A percentile compares a stretch with the other conserved stretches of the same genome.
phyloP scores from a whole-genome alignment of 2,113 vertebrate species.

The Phyllostomus hastatus region DNA sequence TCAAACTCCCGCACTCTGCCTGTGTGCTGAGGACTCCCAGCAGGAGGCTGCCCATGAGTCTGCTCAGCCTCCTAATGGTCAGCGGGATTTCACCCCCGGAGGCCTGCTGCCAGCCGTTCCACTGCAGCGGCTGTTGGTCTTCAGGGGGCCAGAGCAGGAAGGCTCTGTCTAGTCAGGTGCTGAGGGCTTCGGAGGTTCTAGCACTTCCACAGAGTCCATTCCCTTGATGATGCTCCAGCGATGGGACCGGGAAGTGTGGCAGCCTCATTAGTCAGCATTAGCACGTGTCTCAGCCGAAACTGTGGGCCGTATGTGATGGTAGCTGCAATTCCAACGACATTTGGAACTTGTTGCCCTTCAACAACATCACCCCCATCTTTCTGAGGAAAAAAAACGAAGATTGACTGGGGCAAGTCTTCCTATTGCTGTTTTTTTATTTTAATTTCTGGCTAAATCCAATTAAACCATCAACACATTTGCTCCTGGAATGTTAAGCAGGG shows the following conservation, averaged over 20 bases:
- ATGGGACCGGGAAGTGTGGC: neutral
- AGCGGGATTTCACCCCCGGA: neutral
- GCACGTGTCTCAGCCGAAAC: neutral
- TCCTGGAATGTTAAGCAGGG: neutral
- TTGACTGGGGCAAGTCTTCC: neutral
- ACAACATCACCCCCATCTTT: neutral
- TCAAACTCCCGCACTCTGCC: neutral
- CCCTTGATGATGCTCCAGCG: neutral
- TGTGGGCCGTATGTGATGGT: neutral
- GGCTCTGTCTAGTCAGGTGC: neutral
- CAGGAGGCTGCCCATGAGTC: neutral
- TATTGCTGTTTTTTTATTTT: constrained; percentile 18
- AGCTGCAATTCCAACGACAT: neutral
- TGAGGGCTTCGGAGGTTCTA: neutral
- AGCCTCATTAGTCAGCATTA: neutral
- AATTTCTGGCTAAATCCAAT: neutral
- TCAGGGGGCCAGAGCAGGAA: neutral
- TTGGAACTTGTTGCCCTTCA: neutral
- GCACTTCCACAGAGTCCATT: neutral
- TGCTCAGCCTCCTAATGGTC: neutral
- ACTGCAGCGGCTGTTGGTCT: neutral
- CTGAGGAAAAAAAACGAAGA: neutral
- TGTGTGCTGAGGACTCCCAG: neutral
- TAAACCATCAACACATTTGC: constrained; percentile 15
- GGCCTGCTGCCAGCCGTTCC: neutral